Evolutionary conservation across 2,797 vertebrate species (phyloP).

Genomic region (Girardinus metallicus): DNA sequence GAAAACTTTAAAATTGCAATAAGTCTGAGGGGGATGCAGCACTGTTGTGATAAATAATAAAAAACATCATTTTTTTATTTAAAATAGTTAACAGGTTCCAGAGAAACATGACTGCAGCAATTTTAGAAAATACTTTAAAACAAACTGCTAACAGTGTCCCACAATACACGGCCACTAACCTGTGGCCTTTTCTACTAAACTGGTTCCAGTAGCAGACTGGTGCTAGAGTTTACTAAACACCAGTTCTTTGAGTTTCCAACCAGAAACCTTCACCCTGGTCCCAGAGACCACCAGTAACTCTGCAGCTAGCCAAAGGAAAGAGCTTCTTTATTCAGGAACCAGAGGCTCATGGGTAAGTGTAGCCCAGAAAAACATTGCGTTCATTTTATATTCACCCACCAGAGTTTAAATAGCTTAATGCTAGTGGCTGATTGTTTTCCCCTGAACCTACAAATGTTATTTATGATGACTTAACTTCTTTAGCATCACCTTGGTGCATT

Average conservation of each 20-base stretch:
- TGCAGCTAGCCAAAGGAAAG: neutral
- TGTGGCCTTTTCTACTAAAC: neutral
- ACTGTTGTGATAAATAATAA: neutral
- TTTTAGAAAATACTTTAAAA: neutral
- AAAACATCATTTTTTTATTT: neutral
- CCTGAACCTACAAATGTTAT: neutral
- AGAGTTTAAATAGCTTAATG: neutral
- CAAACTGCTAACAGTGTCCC: neutral
- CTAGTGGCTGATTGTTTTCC: neutral
- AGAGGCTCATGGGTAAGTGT: neutral
- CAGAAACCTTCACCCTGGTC: neutral
- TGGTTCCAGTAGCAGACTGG: neutral
- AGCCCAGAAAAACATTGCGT: no score
- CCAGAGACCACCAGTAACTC: neutral
- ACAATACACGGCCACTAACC: neutral
- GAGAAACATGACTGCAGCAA: neutral
- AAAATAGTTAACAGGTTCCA: neutral
- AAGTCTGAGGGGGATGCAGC: neutral
- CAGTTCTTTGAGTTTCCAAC: neutral
- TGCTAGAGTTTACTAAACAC: neutral
- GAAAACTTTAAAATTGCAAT: neutral
- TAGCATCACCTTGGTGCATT: neutral
- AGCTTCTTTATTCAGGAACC: neutral
- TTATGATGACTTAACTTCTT: neutral
- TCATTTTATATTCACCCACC: neutral